Evolutionary conservation across 2,113 vertebrate genomes (phyloP).

Genomic region (Zeus faber): DNA sequence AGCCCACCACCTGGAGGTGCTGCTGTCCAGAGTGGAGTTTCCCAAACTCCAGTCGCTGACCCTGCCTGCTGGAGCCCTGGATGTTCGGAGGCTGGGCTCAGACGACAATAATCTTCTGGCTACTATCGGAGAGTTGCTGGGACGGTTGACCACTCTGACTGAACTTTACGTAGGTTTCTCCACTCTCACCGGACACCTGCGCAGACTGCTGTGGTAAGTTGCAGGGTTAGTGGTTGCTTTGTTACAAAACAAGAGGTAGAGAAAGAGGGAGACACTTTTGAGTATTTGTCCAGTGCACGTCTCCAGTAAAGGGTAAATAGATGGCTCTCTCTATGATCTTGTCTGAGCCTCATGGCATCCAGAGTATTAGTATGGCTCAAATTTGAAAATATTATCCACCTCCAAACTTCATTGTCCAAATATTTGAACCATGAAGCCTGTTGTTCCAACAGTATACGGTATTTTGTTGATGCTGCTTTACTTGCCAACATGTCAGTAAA

Average conservation of each 20-base stretch:
- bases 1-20: slow-evolving; percentile 83
- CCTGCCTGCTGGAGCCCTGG: slow-evolving; percentile 84
- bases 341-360: no score
- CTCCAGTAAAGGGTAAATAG: no score
- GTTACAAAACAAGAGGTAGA: neutral
- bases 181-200: slow-evolving; percentile 84
- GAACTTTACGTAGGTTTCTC: slow-evolving; percentile 90
- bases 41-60: slow-evolving; percentile 81
- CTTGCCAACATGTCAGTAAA: slow-evolving; percentile 14
- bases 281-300: neutral
- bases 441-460: slow-evolving; percentile 12
- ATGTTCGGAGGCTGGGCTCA: slow-evolving; percentile 67
- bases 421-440: neutral
- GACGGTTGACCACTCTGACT: slow-evolving; percentile 74
- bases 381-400: neutral
- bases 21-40: slow-evolving; percentile 81
- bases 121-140: slow-evolving; percentile 79
- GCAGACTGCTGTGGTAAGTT: slow-evolving; percentile 82
- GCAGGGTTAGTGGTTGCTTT: neutral
- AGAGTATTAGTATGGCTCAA: slow-evolving; percentile 10
- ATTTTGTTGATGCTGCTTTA: slow-evolving; percentile 35
- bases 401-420: neutral
- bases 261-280: neutral
- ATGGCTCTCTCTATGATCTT: neutral
- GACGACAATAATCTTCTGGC: slow-evolving; percentile 70